Evolutionary conservation across 2,888 invertebrate species (phyloP).

Genomic region (Eudasyphora cyanicolor): DNA sequence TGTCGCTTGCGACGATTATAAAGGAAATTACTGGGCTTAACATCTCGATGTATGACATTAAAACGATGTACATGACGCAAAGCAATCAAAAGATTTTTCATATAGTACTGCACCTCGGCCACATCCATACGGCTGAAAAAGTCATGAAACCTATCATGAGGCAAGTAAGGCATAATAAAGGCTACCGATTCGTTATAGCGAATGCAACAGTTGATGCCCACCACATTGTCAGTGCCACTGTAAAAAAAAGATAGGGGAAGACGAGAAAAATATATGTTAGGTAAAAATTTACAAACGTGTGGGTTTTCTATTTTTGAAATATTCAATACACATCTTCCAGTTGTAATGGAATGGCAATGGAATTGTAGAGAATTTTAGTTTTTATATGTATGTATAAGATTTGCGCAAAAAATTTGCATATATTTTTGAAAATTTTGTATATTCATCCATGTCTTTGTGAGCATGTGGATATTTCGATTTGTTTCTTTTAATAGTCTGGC

Average conservation of each 20-base stretch:
- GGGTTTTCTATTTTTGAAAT: background rate
- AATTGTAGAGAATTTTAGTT: too few relatives aligned
- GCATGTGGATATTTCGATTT: background rate
- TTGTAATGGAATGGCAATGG: background rate
- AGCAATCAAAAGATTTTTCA: slow-evolving; percentile 89
- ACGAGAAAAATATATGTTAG: background rate
- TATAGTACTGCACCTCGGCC: slow-evolving; percentile 87
- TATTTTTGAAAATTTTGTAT: background rate
- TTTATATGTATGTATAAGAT: background rate
- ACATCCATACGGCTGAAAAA: slow-evolving; percentile 87
- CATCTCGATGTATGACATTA: slow-evolving; percentile 92
- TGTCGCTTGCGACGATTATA: slow-evolving; percentile 87
- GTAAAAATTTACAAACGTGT: background rate
- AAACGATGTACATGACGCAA: slow-evolving; percentile 90
- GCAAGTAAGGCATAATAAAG: slow-evolving; percentile 94
- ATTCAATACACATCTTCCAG: background rate
- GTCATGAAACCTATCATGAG: slow-evolving; percentile 89
- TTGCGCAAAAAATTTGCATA: background rate
- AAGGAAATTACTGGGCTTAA: slow-evolving; percentile 95
- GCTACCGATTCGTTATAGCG: slow-evolving; percentile 89
- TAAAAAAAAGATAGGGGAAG: slow-evolving; percentile 38
- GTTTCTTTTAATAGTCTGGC: slow-evolving; percentile 16
- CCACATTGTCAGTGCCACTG: slow-evolving; percentile 89
- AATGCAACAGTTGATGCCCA: slow-evolving; percentile 89
- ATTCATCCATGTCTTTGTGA: background rate